phyloP scores from a whole-genome alignment of 2,797 vertebrate genomes.

The Echiichthys vipera region DNA sequence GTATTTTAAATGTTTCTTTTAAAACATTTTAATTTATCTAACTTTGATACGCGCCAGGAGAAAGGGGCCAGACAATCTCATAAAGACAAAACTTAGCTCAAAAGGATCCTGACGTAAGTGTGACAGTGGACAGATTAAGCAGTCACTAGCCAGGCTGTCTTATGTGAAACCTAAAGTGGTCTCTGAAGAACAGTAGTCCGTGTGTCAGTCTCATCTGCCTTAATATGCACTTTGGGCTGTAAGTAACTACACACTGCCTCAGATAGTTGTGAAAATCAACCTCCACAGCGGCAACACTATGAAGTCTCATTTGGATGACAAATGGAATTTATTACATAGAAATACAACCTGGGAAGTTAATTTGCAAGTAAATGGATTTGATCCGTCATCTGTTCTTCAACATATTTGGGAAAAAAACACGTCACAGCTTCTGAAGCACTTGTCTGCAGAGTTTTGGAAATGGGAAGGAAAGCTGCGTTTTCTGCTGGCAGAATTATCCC shows the following conservation, averaged over 20 bases:
- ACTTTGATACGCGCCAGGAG: not conserved
- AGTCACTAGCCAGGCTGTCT: not conserved
- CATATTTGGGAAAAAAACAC: constrained; percentile 37
- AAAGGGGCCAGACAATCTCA: constrained; percentile 6
- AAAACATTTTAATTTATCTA: not conserved
- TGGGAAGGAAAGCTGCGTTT: not conserved
- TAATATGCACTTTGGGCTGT: constrained; percentile 11
- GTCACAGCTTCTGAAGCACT: constrained; percentile 30
- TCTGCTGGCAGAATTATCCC: constrained; percentile 17
- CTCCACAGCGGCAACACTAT: not conserved
- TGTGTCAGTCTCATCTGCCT: not conserved
- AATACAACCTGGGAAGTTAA: constrained; percentile 43
- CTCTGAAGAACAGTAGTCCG: constrained; percentile 2
- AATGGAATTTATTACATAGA: constrained; percentile 43
- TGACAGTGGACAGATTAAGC: not conserved
- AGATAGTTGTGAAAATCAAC: constrained; percentile 27
- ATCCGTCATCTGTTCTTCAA: constrained; percentile 40
- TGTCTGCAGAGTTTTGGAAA: constrained; percentile 43
- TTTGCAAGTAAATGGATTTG: constrained; percentile 67
- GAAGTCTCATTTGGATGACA: constrained; percentile 42
- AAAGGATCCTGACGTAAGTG: constrained; percentile 13
- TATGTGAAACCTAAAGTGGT: constrained; percentile 8
- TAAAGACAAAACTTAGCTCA: not conserved
- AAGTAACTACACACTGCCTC: constrained; percentile 25
- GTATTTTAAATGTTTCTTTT: constrained; percentile 8